Conservation (phyloP, 2,113 vertebrate genomes). For the Apteryx mantelli region DNA sequence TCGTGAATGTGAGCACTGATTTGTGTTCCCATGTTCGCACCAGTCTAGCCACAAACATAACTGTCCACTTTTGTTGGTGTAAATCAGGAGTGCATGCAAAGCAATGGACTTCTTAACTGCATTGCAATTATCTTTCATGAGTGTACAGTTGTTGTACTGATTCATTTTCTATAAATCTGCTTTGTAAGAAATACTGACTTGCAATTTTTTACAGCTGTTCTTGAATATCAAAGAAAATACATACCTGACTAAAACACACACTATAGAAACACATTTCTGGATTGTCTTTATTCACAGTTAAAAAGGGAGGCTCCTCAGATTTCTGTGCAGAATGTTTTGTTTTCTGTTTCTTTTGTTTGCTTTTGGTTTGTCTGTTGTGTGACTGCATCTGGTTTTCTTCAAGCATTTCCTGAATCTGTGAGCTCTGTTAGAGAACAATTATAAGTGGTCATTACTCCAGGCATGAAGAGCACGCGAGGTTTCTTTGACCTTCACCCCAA, state of each 20-base stretch:
- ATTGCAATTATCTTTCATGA: not conserved
- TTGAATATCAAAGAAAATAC: not conserved
- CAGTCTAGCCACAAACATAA: not conserved
- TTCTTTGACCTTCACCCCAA: not conserved
- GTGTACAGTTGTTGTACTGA: not conserved
- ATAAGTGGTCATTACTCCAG: not conserved
- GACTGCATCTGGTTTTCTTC: not conserved
- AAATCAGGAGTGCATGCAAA: not conserved
- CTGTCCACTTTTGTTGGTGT: not conserved
- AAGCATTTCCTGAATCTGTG: not conserved
- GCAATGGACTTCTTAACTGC: not conserved
- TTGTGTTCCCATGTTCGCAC: rapidly evolving
- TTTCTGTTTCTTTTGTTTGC: not conserved
- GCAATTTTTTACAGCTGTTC: not conserved
- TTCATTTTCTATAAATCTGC: not conserved
- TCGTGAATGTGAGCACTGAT: not conserved
- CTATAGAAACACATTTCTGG: not conserved
- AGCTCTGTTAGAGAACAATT: not conserved
- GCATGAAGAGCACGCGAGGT: not conserved
- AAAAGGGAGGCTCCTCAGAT: not conserved
- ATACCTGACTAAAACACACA: rapidly evolving
- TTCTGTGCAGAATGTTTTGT: not conserved
- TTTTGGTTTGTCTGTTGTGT: not conserved
- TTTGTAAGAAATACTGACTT: not conserved
- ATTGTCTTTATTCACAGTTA: not conserved